Evolutionary conservation across 2,113 vertebrate genomes (phyloP).

Genomic region (Cavia porcellus): DNA sequence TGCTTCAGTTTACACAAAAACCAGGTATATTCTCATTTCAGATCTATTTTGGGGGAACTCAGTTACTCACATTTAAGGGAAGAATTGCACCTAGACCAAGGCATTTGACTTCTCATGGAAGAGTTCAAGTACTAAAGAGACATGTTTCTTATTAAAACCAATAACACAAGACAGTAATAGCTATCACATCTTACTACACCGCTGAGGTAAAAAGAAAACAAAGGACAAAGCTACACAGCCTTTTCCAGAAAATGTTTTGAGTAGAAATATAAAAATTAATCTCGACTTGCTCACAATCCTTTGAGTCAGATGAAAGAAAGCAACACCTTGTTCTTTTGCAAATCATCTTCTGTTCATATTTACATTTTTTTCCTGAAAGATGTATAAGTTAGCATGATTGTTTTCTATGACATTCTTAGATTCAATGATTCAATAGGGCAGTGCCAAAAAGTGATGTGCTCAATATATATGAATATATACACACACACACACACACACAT

Average conservation of each 20-base stretch:
- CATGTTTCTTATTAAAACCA: slow-evolving; percentile 42
- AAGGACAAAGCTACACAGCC: background rate
- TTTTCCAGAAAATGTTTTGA: slow-evolving; percentile 55
- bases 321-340: background rate
- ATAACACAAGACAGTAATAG: slow-evolving; percentile 37
- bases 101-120: slow-evolving; percentile 10
- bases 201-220: slow-evolving; percentile 61
- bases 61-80: background rate
- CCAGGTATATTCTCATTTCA: slow-evolving; percentile 53
- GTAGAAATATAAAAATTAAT: background rate
- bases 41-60: slow-evolving; percentile 34
- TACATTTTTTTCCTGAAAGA: slow-evolving; percentile 46
- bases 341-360: slow-evolving; percentile 51
- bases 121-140: slow-evolving; percentile 69
- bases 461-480: background rate
- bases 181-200: slow-evolving; percentile 2
- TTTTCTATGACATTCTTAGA: background rate
- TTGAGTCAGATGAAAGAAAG: background rate
- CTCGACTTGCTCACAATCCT: slow-evolving; percentile 13
- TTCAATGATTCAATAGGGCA: background rate
- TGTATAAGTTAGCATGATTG: background rate
- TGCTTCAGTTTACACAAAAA: slow-evolving; percentile 45
- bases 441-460: background rate
- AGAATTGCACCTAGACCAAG: slow-evolving; percentile 42
- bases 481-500: no score